A percentile compares a stretch with the other conserved stretches of the same genome.
These are phyloP conservation scores for Gandaritis pyraliata DNA, from an alignment of 2,888 invertebrate genomes.

Conservation along the genomic window DNA sequence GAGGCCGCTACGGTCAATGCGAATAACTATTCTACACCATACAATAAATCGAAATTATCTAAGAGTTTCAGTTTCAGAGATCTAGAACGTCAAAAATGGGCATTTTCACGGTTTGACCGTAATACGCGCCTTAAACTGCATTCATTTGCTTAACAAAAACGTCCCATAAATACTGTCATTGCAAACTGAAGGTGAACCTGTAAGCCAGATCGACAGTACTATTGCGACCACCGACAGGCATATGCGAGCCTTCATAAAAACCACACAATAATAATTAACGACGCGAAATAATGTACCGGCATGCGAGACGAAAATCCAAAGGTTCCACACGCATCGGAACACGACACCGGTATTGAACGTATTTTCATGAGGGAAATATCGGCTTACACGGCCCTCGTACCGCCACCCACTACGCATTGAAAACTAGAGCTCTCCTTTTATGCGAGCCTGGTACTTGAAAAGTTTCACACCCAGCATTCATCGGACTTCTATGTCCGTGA, in stretches of 20 bases:
- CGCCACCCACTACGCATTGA: constrained; percentile 76
- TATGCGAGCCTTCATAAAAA: constrained; percentile 72
- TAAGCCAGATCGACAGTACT: constrained; percentile 56
- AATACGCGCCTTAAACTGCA: too few relatives aligned
- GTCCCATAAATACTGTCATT: constrained; percentile 48
- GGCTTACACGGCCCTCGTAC: constrained; percentile 66
- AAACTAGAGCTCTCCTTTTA: constrained; percentile 50
- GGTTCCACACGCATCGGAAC: constrained; percentile 74
- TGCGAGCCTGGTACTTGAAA: constrained; percentile 54
- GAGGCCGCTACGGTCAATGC: too few relatives aligned
- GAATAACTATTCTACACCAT: too few relatives aligned
- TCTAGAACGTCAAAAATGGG: too few relatives aligned
- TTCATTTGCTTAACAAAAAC: constrained; percentile 39
- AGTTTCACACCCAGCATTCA: constrained; percentile 17
- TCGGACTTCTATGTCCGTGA: background rate
- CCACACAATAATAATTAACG: constrained; percentile 81
- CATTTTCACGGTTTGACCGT: too few relatives aligned
- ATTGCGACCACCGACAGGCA: constrained; percentile 77
- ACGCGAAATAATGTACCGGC: constrained; percentile 83
- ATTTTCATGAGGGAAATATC: constrained; percentile 82
- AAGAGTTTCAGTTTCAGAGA: too few relatives aligned
- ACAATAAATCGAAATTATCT: too few relatives aligned
- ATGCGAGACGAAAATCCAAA: constrained; percentile 82
- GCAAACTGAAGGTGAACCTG: constrained; percentile 69
- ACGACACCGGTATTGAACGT: constrained; percentile 78